Evolutionary conservation across 2,797 vertebrate genomes (phyloP), one percentile per base, ranked within the genome.

Genomic region (Sebastes iracundus): DNA sequence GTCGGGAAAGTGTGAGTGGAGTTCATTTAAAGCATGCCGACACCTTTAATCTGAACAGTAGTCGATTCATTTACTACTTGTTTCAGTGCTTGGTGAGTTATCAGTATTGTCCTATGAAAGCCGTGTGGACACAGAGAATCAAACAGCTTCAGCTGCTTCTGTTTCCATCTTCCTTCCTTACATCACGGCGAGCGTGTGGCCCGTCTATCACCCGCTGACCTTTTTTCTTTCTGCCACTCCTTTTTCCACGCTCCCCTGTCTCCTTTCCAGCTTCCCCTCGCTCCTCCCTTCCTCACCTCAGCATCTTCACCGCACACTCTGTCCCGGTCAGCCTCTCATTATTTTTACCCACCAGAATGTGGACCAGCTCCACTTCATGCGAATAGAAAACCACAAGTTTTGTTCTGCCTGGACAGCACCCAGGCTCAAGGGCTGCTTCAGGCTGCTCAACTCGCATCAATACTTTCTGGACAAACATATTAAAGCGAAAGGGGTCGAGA

Each of bases 311-410:
- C 94, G 95, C 96, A 95, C 94, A 94, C 95, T 95, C 95, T 96
- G 95, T 96, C 88, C 95, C 95, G 96, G 95, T 96, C 96, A 96
- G 96, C 94, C 94, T 94, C 95, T 96, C 95, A 96, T 97, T 97
- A 97, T 93, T 94, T 93, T 96, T 84, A 94, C 95, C 97, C 97
- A 97, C 96, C 94, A 96, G 94, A 90, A 92, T 94, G 94, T 97
- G 97, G 97, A 97, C 77, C 85, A 73, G 75, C 80, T 96, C 96
- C 96, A 96, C 96, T 96, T 97, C 97, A 97, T 97, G 96, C 95
- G 92, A 97, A 96, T 83, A 95, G 92, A 95, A 95, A 96, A 93
- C 97, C 97, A 93, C 97, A 96, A 93, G 83, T 95, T 96, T 95
- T 96, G 94, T 93, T 96, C 93, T 95, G 93, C 85, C 94, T 96